Percentiles rank a stretch among this genome's conserved stretches.
Conservation (phyloP, 2,797 vertebrate genomes). For the Parotocinclus haroldoi region DNA sequence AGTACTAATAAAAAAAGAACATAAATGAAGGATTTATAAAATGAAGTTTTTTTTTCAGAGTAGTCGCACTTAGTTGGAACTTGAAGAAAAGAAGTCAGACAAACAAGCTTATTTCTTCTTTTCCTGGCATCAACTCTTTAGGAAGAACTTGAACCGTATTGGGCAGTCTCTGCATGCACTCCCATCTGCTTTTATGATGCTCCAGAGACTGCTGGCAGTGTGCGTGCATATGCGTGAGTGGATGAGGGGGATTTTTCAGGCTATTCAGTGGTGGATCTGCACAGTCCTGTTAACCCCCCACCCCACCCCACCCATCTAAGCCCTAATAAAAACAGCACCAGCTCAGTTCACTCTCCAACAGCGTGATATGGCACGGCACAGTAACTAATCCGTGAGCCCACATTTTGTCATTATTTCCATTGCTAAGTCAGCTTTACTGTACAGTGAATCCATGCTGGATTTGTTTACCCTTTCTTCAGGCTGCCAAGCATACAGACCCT, state of each 20-base stretch:
- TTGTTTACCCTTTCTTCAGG: not conserved
- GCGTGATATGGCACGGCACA: not conserved
- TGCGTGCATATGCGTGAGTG: not conserved
- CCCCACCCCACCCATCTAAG: constrained; percentile 26
- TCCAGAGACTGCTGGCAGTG: constrained; percentile 19
- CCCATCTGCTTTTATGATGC: constrained; percentile 6
- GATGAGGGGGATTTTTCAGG: constrained; percentile 8
- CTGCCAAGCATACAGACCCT: not conserved
- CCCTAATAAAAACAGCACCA: constrained; percentile 37
- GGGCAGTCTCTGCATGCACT: constrained; percentile 50
- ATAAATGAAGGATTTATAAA: no score
- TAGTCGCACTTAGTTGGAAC: constrained; percentile 21
- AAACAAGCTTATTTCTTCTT: constrained; percentile 57
- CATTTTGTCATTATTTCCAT: not conserved
- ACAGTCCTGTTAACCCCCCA: constrained; percentile 22
- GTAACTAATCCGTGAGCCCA: not conserved
- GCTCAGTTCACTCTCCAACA: constrained; percentile 1
- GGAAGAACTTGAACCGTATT: constrained; percentile 56
- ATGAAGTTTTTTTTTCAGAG: constrained; percentile 1
- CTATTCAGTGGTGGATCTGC: constrained; percentile 20
- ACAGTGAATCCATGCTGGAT: not conserved
- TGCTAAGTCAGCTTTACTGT: not conserved
- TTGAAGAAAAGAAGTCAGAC: constrained; percentile 39
- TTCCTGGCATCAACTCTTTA: constrained; percentile 48
- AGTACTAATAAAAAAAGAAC: constrained; percentile 35